Percentiles rank a stretch among this genome's conserved stretches.
These are phyloP conservation scores for Philypnodon macrostomus DNA, from an alignment of 2,797 vertebrate species.

Conservation along the genomic window DNA sequence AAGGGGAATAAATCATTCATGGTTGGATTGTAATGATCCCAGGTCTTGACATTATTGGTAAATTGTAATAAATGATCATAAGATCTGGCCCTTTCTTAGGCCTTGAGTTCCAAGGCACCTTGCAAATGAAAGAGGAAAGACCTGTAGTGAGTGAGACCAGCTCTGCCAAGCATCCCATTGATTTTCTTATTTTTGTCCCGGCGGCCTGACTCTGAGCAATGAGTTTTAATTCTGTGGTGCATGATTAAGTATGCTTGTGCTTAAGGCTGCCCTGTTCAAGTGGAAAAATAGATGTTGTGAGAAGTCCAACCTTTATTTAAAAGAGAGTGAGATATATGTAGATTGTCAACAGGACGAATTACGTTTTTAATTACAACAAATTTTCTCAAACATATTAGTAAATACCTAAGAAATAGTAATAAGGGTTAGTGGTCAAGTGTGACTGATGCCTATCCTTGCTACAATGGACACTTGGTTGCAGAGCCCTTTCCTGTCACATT, in stretches of 20 bases:
- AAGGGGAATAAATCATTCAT: conserved; percentile 75
- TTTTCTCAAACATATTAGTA: too few relatives aligned
- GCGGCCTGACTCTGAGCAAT: conserved; percentile 87
- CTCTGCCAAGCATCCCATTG: conserved; percentile 85
- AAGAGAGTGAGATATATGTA: too few relatives aligned
- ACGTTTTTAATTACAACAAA: too few relatives aligned
- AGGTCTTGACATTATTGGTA: conserved; percentile 76
- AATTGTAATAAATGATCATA: conserved; percentile 86
- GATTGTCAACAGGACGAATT: too few relatives aligned
- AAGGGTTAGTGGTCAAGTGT: too few relatives aligned
- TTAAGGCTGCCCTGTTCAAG: conserved; percentile 36
- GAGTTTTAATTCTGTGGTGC: conserved; percentile 90
- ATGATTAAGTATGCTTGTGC: conserved; percentile 72
- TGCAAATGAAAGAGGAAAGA: conserved; percentile 84
- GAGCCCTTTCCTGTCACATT: too few relatives aligned
- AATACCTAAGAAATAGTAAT: too few relatives aligned
- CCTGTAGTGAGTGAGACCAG: conserved; percentile 74
- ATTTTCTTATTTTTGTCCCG: conserved; percentile 93
- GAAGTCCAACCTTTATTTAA: too few relatives aligned
- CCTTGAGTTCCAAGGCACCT: conserved; percentile 77
- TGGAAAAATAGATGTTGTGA: conserved; percentile 49
- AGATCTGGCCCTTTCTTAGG: conserved; percentile 41
- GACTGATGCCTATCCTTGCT: too few relatives aligned
- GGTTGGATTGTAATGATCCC: conserved; percentile 71
- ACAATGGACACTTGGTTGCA: too few relatives aligned